A percentile compares a stretch with the other conserved stretches of the same genome.
Conservation (phyloP, 2,113 vertebrate species). For the Perca flavescens region DNA sequence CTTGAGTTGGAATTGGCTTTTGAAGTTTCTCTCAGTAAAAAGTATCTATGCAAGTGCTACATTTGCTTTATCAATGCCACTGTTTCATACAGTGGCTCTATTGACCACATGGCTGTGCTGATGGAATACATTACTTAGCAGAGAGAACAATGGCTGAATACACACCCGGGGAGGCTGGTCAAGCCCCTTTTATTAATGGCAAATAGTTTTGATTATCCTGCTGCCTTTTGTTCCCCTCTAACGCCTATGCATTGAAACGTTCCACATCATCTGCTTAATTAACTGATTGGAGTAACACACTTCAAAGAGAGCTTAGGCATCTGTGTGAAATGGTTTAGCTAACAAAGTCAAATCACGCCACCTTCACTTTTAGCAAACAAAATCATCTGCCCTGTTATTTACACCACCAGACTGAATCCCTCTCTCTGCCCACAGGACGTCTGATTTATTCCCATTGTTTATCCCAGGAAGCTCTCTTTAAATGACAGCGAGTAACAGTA, state of each 20-base stretch:
- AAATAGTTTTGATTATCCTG: slow-evolving; percentile 76
- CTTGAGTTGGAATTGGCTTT: slow-evolving; percentile 72
- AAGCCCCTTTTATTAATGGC: slow-evolving; percentile 64
- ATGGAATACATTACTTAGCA: slow-evolving; percentile 62
- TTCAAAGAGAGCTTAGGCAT: slow-evolving; percentile 60
- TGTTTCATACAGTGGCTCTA: slow-evolving; percentile 70
- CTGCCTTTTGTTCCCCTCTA: slow-evolving; percentile 71
- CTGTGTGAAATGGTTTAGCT: slow-evolving; percentile 64
- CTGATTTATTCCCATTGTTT: slow-evolving; percentile 58
- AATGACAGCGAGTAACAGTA: slow-evolving; percentile 19
- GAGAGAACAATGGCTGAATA: slow-evolving; percentile 57
- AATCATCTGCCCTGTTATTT: slow-evolving; percentile 42
- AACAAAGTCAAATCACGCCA: slow-evolving; percentile 70
- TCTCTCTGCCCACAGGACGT: slow-evolving; percentile 27
- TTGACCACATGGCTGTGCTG: slow-evolving; percentile 53
- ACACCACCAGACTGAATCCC: slow-evolving; percentile 30
- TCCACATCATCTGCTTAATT: slow-evolving; percentile 74
- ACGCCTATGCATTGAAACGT: slow-evolving; percentile 58
- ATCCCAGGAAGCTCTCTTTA: slow-evolving; percentile 36
- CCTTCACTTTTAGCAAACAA: slow-evolving; percentile 50
- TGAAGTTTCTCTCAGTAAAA: slow-evolving; percentile 69
- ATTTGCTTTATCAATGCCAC: slow-evolving; percentile 75
- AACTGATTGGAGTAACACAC: slow-evolving; percentile 55
- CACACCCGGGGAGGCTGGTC: slow-evolving; percentile 37
- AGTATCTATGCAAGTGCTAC: slow-evolving; percentile 66